Conservation (phyloP, 2,888 invertebrate genomes). For the Cataglyphis rosenhaueri region DNA sequence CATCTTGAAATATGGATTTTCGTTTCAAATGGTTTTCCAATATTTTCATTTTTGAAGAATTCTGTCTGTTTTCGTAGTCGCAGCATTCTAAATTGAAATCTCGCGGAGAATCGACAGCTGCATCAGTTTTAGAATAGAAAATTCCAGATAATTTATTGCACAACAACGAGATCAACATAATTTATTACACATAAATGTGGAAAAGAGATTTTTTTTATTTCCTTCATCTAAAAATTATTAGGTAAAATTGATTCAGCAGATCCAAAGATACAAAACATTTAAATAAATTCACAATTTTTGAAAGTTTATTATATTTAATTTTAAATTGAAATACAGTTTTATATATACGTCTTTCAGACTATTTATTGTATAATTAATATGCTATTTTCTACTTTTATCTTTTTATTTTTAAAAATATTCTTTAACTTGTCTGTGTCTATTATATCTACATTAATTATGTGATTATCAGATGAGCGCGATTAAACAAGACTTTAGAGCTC, state of each 20-base stretch:
- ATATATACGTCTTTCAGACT: neutral
- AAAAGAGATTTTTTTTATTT: neutral
- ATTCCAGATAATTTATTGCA: conserved; percentile 16
- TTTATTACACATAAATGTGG: neutral
- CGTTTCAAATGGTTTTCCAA: conserved; percentile 62
- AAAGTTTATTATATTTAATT: neutral
- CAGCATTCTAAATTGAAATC: conserved; percentile 35
- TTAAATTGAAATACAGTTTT: neutral
- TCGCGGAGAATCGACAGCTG: conserved; percentile 24
- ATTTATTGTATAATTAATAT: neutral
- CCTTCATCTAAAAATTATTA: neutral
- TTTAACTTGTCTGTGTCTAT: neutral
- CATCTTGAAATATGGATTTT: conserved; percentile 28
- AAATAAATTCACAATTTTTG: neutral
- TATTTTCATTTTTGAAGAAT: conserved; percentile 57
- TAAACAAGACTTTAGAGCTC: neutral
- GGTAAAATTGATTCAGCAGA: neutral
- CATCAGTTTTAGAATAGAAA: conserved; percentile 8
- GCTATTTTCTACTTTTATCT: neutral
- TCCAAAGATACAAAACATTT: neutral
- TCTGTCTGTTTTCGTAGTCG: conserved; percentile 24
- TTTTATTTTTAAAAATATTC: neutral
- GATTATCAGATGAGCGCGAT: neutral
- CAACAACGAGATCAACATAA: conserved; percentile 1
- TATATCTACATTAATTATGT: neutral